Evolutionary conservation across 2,888 invertebrate species (phyloP).

Genomic region (Cylloceria caligata): DNA sequence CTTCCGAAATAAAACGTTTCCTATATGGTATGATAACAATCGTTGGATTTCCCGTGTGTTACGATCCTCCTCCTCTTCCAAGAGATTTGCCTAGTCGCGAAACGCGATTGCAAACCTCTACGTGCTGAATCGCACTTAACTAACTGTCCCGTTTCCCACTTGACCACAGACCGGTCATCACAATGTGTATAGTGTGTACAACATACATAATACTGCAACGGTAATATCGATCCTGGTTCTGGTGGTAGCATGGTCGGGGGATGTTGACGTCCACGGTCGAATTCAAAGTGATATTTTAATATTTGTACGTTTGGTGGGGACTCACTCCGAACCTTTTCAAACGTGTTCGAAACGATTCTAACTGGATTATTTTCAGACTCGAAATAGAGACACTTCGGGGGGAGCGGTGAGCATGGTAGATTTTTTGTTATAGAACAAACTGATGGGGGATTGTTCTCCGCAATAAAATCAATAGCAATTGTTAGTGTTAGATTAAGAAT

Average conservation of each 20-base stretch:
- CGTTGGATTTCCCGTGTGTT: slow-evolving; percentile 30
- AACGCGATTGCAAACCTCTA: slow-evolving; percentile 39
- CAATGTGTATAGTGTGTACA: slow-evolving; percentile 23
- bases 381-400: too few species aligned
- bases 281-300: slow-evolving; percentile 67
- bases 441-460: too few species aligned
- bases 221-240: slow-evolving; percentile 44
- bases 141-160: not conserved
- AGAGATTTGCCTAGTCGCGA: slow-evolving; percentile 9
- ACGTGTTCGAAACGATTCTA: not conserved
- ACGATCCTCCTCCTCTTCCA: not conserved
- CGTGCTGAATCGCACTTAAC: slow-evolving; percentile 42
- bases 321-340: not conserved
- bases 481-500: too few species aligned
- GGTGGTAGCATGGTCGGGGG: slow-evolving; percentile 25
- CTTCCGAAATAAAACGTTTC: slow-evolving; percentile 41
- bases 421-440: too few species aligned
- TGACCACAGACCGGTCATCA: slow-evolving; percentile 53
- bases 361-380: not conserved
- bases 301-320: slow-evolving; percentile 26
- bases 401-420: too few species aligned
- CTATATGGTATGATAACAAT: slow-evolving; percentile 35
- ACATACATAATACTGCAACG: slow-evolving; percentile 52
- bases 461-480: too few species aligned
- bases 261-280: slow-evolving; percentile 60